Conservation (phyloP, 2,113 vertebrate species). For the Ictidomys tridecemlineatus region DNA sequence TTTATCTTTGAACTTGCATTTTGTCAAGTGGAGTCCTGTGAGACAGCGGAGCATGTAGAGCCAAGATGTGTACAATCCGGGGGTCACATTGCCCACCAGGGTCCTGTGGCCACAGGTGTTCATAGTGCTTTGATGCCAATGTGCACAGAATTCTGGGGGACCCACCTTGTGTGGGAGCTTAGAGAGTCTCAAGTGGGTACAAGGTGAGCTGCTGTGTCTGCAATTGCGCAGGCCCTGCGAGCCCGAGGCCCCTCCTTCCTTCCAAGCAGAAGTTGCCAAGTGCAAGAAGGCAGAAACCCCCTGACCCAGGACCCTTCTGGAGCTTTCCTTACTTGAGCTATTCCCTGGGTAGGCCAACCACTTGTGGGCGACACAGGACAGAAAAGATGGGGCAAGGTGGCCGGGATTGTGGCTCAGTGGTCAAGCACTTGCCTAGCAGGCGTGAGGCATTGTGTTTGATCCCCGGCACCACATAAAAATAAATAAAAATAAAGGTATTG, state of each 20-base stretch:
- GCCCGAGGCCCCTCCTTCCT: background rate
- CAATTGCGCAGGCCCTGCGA: too few species aligned
- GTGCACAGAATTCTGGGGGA: background rate
- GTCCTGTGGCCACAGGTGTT: background rate
- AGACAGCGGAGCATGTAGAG: background rate
- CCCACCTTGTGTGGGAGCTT: background rate
- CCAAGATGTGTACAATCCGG: background rate
- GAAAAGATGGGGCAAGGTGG: background rate
- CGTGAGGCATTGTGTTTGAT: too few species aligned
- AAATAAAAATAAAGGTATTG: too few species aligned
- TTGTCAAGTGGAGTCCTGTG: background rate
- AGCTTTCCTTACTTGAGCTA: background rate
- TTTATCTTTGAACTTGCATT: background rate
- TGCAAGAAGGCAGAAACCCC: background rate
- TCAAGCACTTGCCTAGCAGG: too few species aligned
- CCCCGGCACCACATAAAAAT: too few species aligned
- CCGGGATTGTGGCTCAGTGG: too few species aligned
- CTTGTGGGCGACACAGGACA: background rate
- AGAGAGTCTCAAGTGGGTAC: background rate
- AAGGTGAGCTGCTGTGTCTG: background rate
- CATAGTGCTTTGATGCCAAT: background rate
- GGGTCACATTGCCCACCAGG: too few species aligned
- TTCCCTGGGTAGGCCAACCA: background rate
- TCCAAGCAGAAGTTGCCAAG: background rate
- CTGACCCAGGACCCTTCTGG: fast-evolving